Evolutionary conservation across 2,888 invertebrate species (phyloP), one percentile per base, ranked within the genome.

Genomic region (Brachyptera putata): DNA sequence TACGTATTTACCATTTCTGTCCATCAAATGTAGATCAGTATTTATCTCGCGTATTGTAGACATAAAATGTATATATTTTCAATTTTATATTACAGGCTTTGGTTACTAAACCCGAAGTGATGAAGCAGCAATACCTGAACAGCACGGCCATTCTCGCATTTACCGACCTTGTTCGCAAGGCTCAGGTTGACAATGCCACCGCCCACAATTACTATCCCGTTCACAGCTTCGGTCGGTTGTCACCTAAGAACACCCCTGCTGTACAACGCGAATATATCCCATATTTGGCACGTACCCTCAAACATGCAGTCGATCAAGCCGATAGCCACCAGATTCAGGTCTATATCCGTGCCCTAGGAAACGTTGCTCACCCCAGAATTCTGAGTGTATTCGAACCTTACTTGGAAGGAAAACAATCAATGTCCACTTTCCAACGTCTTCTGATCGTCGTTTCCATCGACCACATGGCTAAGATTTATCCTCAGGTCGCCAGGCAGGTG

Each of bases 281-380:
- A 1, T 79, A 80, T 68, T 73, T 87, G 34, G 72, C 75, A 13
- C 68, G 79, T 59, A 73, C 80, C 63, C 70, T 89, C 41, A 74
- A 78, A 39, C 68, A 78, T 53, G 81, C 85, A 26, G 73, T 86
- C 11, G 69, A 77, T 41, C 67, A 77, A 24, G 76, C 75, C 4
- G 80, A 87, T 66, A 79, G 78, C 63, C 75, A 76, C 61, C 79
- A 78, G 69, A 80, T 83, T 61, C 83, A 83, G 64, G 77, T 82
- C 0, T 83, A 80, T 73, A 82, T 84, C 56, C 76, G 80, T 53
- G 85, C 86, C 30, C 78, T 88, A 60, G 86, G 87, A 43, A 82
- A 81, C 68, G 73, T 84, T 30, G 87, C 80, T 37, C 83, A 86
- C 70, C 81, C 79, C 5, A 75, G 77, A 64, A 81, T 86, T 59